Percentiles rank a stretch among this genome's conserved stretches.
Evolutionary conservation across 2,888 invertebrate genomes (phyloP).

Genomic region (Conistra vaccinii): DNA sequence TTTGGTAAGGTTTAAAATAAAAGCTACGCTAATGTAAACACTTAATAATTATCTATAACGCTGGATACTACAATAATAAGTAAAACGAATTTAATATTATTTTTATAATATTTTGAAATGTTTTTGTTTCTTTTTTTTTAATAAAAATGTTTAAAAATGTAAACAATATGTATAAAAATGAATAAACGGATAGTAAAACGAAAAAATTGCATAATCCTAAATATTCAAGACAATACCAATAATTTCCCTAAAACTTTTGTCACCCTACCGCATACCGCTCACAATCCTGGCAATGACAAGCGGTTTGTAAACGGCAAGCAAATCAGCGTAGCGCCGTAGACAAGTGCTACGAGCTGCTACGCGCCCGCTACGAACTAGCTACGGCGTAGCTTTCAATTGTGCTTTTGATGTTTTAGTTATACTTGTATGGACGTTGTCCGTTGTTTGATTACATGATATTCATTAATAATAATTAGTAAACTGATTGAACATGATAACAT

Average conservation of each 20-base stretch:
- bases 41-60: neutral
- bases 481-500: neutral
- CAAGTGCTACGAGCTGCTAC: slow-evolving; percentile 61
- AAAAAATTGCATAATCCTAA: neutral
- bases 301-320: slow-evolving; percentile 43
- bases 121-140: too few relatives aligned
- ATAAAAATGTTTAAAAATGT: too few relatives aligned
- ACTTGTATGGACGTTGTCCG: neutral
- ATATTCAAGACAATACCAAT: neutral
- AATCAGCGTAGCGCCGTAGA: slow-evolving; percentile 56
- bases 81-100: neutral
- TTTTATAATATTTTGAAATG: too few relatives aligned
- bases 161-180: too few relatives aligned
- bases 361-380: slow-evolving; percentile 34
- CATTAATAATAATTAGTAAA: neutral
- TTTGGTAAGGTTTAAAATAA: neutral
- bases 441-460: neutral
- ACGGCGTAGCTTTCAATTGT: slow-evolving; percentile 55
- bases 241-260: slow-evolving; percentile 2
- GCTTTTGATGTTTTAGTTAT: slow-evolving; percentile 3
- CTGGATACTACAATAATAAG: too few relatives aligned
- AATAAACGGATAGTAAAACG: too few relatives aligned
- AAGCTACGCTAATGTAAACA: neutral
- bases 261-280: slow-evolving; percentile 28
- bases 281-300: slow-evolving; percentile 48